Evolutionary conservation across 2,113 vertebrate species (phyloP), one percentile per base, ranked within the genome.

Genomic region (Onychorhynchus coronatus): DNA sequence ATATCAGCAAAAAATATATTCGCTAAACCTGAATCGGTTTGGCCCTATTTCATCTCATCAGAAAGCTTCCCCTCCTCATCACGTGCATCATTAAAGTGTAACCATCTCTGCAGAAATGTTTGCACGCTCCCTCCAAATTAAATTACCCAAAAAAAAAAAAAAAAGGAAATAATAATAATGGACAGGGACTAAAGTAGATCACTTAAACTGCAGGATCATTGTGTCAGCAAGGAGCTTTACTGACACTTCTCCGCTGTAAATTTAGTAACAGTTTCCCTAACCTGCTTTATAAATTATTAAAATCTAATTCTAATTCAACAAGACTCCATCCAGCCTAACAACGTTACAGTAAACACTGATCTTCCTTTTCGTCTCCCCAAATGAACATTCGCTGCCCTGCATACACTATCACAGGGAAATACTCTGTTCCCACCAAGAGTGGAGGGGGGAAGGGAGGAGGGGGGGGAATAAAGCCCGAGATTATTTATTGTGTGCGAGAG

Each of bases 221-320:
- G 94, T 97, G 95, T 93, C 96, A 96, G 87, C 74, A 81, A 93
- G 91, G 72, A 92, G 94, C 95, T 95, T 93, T 85, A 88, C 74
- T 62, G 79, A 94, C 85, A 97, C 97, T 91, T 96, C 87, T 62
- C 94, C 13, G 50, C 61, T 94, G 88, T 95, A 97, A 97, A 98
- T 98, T 97, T 97, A 97, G 93, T 89, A 95, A 86, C 90, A 80
- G 91, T 93, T 96, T 97, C 88, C 89, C 94, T 92, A 95, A 93
- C 95, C 91, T 94, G 85, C 56, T 82, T 92, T 93, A 96, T 95
- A 96, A 97, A 98, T 97, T 97, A 97, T 92, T 98, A 93, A 97
- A 85, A 79, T 75, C 96, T 95, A 89, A 97, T 93, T 97, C 95
- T 95, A 97, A 98, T 92, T 93, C 89, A 94, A 86, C 95, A 95